phyloP scores from a whole-genome alignment of 2,888 invertebrate genomes.

The Eupithecia pulchellata region DNA sequence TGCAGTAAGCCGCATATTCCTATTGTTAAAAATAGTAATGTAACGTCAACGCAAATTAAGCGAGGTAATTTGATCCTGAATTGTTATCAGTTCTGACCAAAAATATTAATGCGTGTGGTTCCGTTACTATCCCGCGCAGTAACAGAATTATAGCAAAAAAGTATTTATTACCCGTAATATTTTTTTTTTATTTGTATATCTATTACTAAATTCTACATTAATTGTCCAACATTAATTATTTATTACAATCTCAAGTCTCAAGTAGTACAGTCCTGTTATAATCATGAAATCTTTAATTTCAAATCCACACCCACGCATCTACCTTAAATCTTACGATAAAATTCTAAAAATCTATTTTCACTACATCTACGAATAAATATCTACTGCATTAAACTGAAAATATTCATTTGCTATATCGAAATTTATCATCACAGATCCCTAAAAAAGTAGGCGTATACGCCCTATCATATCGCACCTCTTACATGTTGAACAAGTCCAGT shows the following conservation, averaged over 20 bases:
- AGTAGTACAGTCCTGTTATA: too few relatives aligned
- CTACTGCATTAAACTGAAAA: neutral
- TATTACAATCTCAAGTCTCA: neutral
- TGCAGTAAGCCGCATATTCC: too few relatives aligned
- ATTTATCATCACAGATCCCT: neutral
- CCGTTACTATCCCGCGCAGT: neutral
- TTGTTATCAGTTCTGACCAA: neutral
- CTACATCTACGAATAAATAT: neutral
- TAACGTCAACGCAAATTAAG: too few relatives aligned
- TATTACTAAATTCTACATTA: neutral
- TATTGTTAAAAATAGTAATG: too few relatives aligned
- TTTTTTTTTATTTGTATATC: neutral
- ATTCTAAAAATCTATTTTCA: neutral
- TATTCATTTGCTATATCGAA: neutral
- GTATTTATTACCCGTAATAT: too few relatives aligned
- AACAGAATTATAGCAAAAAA: neutral
- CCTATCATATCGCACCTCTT: neutral
- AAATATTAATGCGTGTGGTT: neutral
- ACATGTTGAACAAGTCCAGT: neutral
- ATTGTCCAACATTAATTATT: neutral
- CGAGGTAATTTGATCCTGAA: too few relatives aligned
- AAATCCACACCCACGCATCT: too few relatives aligned
- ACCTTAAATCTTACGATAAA: neutral
- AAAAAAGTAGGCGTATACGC: conserved; percentile 1
- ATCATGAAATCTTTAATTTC: too few relatives aligned